Evolutionary conservation across 2,888 invertebrate species (phyloP).

Genomic region (Lymantria monacha): DNA sequence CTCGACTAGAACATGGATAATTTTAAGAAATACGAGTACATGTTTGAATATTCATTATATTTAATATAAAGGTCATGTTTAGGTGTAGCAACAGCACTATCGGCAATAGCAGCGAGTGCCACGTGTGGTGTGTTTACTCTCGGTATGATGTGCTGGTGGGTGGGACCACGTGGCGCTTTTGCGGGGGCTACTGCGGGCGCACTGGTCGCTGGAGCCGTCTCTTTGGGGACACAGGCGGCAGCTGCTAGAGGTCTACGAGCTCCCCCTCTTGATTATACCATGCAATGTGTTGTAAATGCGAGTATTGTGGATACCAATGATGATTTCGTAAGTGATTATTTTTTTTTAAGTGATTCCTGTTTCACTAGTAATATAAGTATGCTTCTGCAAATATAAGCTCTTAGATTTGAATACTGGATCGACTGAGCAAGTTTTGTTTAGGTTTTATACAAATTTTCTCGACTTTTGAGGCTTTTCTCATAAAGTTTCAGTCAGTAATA

Average conservation of each 20-base stretch:
- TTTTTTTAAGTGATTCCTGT: background rate
- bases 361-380: background rate
- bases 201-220: conserved; percentile 74
- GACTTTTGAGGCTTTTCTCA: too few relatives aligned
- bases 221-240: conserved; percentile 83
- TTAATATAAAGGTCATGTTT: background rate
- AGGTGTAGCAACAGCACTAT: conserved; percentile 87
- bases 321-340: conserved; percentile 42
- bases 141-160: conserved; percentile 92
- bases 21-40: too few relatives aligned
- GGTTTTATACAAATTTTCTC: too few relatives aligned
- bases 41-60: too few relatives aligned
- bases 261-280: conserved; percentile 56
- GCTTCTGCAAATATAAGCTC: too few relatives aligned
- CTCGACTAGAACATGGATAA: too few relatives aligned
- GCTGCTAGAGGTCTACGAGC: conserved; percentile 82
- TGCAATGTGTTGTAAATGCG: conserved; percentile 39
- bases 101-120: conserved; percentile 92
- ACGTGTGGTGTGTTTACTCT: conserved; percentile 92
- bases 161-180: conserved; percentile 85
- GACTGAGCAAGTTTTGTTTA: too few relatives aligned
- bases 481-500: too few relatives aligned
- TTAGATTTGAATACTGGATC: too few relatives aligned
- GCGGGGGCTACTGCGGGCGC: conserved; percentile 84
- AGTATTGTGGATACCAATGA: background rate